These are phyloP conservation scores for Echinarachnius parma DNA, from an alignment of 53 echinoderm and acorn worm genomes.

Conservation along the genomic window DNA sequence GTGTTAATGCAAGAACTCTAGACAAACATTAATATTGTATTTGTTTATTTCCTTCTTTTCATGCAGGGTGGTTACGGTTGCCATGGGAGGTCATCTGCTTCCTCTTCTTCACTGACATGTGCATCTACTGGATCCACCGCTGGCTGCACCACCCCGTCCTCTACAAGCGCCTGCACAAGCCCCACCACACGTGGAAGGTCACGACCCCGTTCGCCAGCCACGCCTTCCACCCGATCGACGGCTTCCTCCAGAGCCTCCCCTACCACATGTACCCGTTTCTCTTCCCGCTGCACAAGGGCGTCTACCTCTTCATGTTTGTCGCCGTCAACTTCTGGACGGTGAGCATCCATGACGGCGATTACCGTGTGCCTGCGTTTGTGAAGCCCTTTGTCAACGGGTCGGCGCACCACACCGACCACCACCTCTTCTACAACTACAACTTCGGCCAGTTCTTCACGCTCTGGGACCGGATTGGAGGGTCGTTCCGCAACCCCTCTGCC, in stretches of 20 bases:
- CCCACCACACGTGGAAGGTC: constrained; percentile 79
- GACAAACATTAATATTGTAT: too few species aligned
- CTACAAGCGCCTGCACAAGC: constrained; percentile 78
- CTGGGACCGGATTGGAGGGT: constrained; percentile 83
- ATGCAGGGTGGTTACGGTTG: constrained; percentile 56
- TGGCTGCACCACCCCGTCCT: constrained; percentile 72
- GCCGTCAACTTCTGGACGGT: constrained; percentile 83
- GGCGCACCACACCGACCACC: constrained; percentile 91
- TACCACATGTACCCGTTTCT: constrained; percentile 75
- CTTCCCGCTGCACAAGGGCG: constrained; percentile 77
- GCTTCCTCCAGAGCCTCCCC: constrained; percentile 76
- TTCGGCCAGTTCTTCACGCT: constrained; percentile 92
- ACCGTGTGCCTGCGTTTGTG: constrained; percentile 59
- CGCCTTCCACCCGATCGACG: constrained; percentile 84
- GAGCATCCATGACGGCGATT: constrained; percentile 89
- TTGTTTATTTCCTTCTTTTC: too few species aligned
- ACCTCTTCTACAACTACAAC: constrained; percentile 78
- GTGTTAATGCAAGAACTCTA: too few species aligned
- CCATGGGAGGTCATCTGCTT: constrained; percentile 52
- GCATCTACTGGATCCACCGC: constrained; percentile 89
- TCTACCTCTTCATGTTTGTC: constrained; percentile 63
- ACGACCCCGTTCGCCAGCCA: constrained; percentile 86
- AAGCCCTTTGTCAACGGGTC: constrained; percentile 74
- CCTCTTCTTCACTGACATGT: constrained; percentile 74
- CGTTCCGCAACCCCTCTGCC: constrained; percentile 70